These are phyloP conservation scores for Schizothorax lantsangensis DNA, from an alignment of 2,797 vertebrate species.

Conservation along the genomic window DNA sequence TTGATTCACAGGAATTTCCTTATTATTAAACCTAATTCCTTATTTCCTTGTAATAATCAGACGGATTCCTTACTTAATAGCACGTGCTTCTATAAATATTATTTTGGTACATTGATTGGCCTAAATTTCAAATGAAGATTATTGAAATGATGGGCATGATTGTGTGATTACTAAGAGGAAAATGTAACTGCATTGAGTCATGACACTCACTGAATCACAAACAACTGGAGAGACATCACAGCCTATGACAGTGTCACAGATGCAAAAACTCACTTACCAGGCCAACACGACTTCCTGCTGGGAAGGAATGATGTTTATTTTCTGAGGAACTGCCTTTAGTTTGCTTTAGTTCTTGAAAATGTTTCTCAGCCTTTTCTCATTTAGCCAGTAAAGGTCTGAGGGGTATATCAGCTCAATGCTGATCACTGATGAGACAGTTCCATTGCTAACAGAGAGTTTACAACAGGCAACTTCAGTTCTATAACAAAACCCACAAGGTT, in stretches of 20 bases:
- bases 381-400: not conserved
- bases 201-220: not conserved
- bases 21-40: not conserved
- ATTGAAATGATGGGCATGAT: not conserved
- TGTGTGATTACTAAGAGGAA: not conserved
- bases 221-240: constrained; percentile 11
- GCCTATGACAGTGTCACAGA: not conserved
- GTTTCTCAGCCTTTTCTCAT: not conserved
- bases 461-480: not conserved
- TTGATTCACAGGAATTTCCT: not conserved
- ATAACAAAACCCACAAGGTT: not conserved
- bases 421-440: not conserved
- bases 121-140: constrained; percentile 1
- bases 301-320: constrained; percentile 25
- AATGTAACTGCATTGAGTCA: not conserved
- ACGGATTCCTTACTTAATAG: not conserved
- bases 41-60: constrained; percentile 24
- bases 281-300: not conserved
- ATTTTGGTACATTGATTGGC: not conserved
- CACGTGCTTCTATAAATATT: not conserved
- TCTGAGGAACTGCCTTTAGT: not conserved
- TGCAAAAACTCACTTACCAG: not conserved
- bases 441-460: not conserved
- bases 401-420: not conserved
- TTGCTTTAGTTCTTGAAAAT: not conserved